phyloP scores from a whole-genome alignment of 1,140 invertebrate species.

The Diuraphis noxia region DNA sequence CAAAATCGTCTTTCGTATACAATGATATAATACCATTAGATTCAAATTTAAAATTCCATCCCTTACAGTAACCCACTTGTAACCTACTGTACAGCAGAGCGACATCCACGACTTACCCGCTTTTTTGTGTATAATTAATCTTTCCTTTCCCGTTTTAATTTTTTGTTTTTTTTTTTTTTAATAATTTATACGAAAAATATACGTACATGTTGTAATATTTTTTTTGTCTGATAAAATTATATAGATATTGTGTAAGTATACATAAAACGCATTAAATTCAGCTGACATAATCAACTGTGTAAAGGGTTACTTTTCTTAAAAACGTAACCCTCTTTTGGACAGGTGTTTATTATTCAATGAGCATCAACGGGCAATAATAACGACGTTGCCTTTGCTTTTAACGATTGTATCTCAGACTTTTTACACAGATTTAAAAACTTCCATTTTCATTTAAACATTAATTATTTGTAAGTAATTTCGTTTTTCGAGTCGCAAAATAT shows the following conservation, averaged over 20 bases:
- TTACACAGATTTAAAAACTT: background rate
- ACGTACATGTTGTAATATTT: background rate
- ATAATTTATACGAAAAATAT: background rate
- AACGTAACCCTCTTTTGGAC: background rate
- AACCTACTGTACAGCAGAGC: too few species aligned
- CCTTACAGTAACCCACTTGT: too few species aligned
- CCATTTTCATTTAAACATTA: background rate
- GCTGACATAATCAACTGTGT: background rate
- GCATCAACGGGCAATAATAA: background rate
- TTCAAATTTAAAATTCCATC: too few species aligned
- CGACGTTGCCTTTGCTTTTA: background rate
- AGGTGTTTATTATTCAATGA: slow-evolving; percentile 38
- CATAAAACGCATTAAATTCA: background rate
- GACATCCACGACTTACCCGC: too few species aligned
- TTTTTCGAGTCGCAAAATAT: too few species aligned
- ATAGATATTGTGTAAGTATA: background rate
- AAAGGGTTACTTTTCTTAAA: background rate
- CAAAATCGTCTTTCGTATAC: too few species aligned
- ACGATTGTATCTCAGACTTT: background rate
- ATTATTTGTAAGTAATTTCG: background rate
- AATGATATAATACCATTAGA: too few species aligned
- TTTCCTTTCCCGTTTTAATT: background rate
- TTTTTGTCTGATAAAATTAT: background rate
- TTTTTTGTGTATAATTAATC: background rate
- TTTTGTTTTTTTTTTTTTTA: background rate